A percentile compares a stretch with the other conserved stretches of the same genome.
Evolutionary conservation across 2,888 invertebrate genomes (phyloP).

Genomic region (Leucoptera coffeella): DNA sequence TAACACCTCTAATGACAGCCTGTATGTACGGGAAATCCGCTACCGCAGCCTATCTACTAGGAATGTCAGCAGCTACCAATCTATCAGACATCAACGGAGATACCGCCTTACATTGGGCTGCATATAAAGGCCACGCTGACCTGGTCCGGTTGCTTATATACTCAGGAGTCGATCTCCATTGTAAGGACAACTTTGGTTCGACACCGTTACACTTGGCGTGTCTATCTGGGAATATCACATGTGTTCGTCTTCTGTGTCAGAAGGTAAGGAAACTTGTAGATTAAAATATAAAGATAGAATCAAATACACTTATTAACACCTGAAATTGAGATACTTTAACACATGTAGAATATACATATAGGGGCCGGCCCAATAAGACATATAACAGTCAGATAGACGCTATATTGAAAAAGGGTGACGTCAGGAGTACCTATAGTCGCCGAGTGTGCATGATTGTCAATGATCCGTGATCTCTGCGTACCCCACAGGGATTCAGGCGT

Average conservation of each 20-base stretch:
- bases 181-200: conserved; percentile 88
- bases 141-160: conserved; percentile 82
- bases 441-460: too few species aligned
- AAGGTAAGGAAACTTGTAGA: conserved; percentile 56
- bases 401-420: too few species aligned
- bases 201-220: conserved; percentile 88
- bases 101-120: conserved; percentile 90
- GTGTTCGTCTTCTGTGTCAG: conserved; percentile 82
- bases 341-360: too few species aligned
- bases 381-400: too few species aligned
- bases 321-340: too few species aligned
- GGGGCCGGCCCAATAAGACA: too few species aligned
- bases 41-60: conserved; percentile 82
- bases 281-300: neutral
- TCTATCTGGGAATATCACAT: conserved; percentile 79
- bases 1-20: conserved; percentile 87
- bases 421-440: too few species aligned
- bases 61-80: conserved; percentile 82
- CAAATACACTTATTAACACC: neutral
- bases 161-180: conserved; percentile 84
- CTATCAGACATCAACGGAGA: conserved; percentile 89
- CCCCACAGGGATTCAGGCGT: too few species aligned
- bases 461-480: too few species aligned
- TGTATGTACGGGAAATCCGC: conserved; percentile 91
- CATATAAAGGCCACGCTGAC: conserved; percentile 88